Percentiles rank a stretch among this genome's conserved stretches.
Conservation (phyloP, 2,113 vertebrate species). For the Salvelinus sp. region DNA sequence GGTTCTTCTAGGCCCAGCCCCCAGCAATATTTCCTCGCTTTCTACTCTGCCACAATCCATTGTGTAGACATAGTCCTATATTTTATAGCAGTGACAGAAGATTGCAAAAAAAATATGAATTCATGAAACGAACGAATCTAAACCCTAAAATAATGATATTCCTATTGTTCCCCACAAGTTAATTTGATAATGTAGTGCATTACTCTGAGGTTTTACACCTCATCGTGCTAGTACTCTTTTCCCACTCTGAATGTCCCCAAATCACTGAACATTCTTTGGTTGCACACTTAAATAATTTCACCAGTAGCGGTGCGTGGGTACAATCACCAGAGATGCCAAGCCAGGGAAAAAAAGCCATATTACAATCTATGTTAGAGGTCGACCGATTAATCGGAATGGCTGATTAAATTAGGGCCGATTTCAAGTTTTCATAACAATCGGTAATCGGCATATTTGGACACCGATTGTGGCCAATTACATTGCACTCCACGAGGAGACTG, state of each 20-base stretch:
- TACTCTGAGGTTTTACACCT: neutral
- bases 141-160: neutral
- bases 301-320: too few species aligned
- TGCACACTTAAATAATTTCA: neutral
- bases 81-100: neutral
- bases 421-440: too few species aligned
- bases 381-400: too few species aligned
- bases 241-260: neutral
- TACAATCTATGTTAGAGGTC: too few species aligned
- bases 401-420: too few species aligned
- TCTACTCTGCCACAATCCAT: neutral
- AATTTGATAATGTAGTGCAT: neutral
- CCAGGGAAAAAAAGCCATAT: too few species aligned
- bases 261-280: constrained; percentile 3
- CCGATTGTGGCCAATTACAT: too few species aligned
- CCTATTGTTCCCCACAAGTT: neutral
- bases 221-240: neutral
- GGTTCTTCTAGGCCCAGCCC: neutral
- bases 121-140: neutral
- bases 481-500: too few species aligned
- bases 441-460: too few species aligned
- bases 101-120: too few species aligned
- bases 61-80: neutral
- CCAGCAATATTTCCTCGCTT: neutral
- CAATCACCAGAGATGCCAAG: too few species aligned